These are phyloP conservation scores for Ctenomys sociabilis DNA, from an alignment of 2,113 vertebrate species.

Conservation along the genomic window DNA sequence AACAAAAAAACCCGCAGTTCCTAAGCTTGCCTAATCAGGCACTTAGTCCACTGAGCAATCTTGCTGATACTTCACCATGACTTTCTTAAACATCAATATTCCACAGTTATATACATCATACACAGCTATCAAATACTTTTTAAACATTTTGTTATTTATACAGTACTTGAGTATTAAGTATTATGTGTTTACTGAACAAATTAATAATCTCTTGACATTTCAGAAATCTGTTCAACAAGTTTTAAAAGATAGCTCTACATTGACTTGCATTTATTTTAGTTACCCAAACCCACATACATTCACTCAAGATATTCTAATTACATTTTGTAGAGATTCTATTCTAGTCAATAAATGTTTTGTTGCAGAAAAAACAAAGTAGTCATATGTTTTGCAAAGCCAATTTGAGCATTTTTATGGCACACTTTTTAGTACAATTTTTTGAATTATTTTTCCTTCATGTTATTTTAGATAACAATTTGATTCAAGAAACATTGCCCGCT, in stretches of 20 bases:
- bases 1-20: too few relatives aligned
- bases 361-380: conserved; percentile 62
- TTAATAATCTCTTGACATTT: conserved; percentile 57
- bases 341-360: conserved; percentile 73
- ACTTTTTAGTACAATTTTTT: conserved; percentile 69
- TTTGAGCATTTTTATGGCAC: conserved; percentile 62
- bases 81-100: neutral
- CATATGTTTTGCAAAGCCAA: conserved; percentile 71
- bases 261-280: conserved; percentile 64
- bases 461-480: conserved; percentile 82
- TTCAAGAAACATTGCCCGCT: conserved; percentile 78
- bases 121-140: neutral
- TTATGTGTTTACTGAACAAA: conserved; percentile 53
- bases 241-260: conserved; percentile 29
- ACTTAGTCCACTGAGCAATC: too few relatives aligned
- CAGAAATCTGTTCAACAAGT: conserved; percentile 53
- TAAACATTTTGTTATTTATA: conserved; percentile 57
- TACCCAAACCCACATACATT: conserved; percentile 57
- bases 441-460: conserved; percentile 72
- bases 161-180: conserved; percentile 49
- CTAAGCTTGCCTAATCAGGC: too few relatives aligned
- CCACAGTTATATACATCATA: neutral
- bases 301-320: conserved; percentile 67
- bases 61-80: neutral
- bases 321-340: conserved; percentile 40